Percentiles rank a stretch among this genome's conserved stretches.
Evolutionary conservation across 2,113 vertebrate genomes (phyloP).

Genomic region (Cyanoramphus novaezelandiae): DNA sequence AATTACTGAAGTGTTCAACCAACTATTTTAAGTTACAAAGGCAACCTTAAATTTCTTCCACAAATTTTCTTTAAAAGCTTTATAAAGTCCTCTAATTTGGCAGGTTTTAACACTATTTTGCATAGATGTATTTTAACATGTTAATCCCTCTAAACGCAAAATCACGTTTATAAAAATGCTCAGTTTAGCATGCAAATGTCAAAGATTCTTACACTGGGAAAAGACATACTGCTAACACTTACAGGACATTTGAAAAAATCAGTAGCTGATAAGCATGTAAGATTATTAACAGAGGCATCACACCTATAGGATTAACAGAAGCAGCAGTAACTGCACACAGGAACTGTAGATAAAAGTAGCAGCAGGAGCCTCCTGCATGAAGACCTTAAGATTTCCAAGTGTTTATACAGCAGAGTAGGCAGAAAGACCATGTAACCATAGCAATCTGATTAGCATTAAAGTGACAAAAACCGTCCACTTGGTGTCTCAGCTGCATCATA

Average conservation of each 20-base stretch:
- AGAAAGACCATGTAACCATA: not conserved
- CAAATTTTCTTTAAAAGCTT: not conserved
- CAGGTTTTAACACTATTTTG: not conserved
- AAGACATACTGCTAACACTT: not conserved
- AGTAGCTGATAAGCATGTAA: not conserved
- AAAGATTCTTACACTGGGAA: not conserved
- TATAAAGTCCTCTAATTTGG: not conserved
- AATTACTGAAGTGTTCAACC: not conserved
- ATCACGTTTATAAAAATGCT: not conserved
- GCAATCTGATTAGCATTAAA: not conserved
- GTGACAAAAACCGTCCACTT: constrained; percentile 29
- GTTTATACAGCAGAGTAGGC: not conserved
- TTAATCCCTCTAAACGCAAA: not conserved
- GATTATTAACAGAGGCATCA: not conserved
- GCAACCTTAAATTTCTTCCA: not conserved
- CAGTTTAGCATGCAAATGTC: not conserved
- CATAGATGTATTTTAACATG: not conserved
- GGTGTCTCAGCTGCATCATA: constrained; percentile 43
- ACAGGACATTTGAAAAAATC: not conserved
- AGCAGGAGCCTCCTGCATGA: not conserved
- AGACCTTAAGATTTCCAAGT: not conserved
- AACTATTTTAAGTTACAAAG: not conserved
- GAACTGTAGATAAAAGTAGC: not conserved
- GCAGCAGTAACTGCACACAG: not conserved
- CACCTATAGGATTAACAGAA: not conserved